Percentiles rank a stretch among this genome's conserved stretches.
Evolutionary conservation across 2,888 invertebrate species (phyloP).

Genomic region (Cephus rjabovi): DNA sequence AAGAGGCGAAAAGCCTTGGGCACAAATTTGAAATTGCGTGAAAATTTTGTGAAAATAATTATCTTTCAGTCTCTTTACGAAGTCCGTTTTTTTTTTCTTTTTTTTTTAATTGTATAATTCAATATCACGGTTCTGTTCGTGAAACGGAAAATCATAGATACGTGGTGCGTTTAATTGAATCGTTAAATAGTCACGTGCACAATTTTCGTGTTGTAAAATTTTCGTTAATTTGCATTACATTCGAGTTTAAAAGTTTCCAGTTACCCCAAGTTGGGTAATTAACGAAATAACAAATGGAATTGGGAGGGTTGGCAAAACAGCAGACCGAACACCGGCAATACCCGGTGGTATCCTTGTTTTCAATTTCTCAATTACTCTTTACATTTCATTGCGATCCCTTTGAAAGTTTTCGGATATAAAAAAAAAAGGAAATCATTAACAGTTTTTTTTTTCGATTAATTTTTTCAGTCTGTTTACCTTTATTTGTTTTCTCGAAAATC

Average conservation of each 20-base stretch:
- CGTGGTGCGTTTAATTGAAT: neutral
- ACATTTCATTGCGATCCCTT: neutral
- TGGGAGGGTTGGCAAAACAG: neutral
- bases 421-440: no score
- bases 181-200: neutral
- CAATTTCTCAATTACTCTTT: neutral
- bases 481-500: neutral
- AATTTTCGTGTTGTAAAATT: neutral
- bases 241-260: neutral
- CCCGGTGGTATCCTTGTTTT: neutral
- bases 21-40: neutral
- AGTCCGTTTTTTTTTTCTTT: neutral
- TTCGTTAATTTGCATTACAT: neutral
- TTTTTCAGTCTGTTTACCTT: neutral
- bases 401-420: no score
- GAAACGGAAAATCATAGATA: neutral
- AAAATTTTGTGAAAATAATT: neutral
- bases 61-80: neutral
- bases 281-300: neutral
- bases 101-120: neutral
- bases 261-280: neutral
- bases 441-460: neutral
- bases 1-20: neutral
- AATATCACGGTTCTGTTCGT: neutral
- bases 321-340: neutral